phyloP scores from a whole-genome alignment of 1,140 invertebrate species.

The Oncopeltus fasciatus region DNA sequence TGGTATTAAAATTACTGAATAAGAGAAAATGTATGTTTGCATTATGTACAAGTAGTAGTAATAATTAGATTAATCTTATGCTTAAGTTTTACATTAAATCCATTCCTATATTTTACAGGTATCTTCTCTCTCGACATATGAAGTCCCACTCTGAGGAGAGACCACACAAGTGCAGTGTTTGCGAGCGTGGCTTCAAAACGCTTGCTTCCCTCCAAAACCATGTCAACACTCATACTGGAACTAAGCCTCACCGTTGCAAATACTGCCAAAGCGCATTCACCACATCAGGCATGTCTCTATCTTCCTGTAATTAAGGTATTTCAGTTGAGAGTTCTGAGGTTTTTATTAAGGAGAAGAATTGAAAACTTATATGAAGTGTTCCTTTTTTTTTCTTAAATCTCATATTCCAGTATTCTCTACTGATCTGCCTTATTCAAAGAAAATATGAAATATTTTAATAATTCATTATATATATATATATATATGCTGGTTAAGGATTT shows the following conservation, averaged over 20 bases:
- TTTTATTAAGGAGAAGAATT: too few species aligned
- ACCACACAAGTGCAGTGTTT: conserved; percentile 87
- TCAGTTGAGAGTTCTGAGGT: too few species aligned
- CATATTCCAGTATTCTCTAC: too few species aligned
- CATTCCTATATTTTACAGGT: conserved; percentile 33
- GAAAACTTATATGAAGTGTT: too few species aligned
- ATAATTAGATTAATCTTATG: neutral
- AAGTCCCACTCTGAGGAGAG: conserved; percentile 89
- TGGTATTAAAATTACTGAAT: neutral
- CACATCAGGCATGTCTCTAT: conserved; percentile 55
- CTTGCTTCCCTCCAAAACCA: conserved; percentile 86
- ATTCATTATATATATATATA: too few species aligned
- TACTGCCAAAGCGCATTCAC: conserved; percentile 86
- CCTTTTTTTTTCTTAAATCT: too few species aligned
- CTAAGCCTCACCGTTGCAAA: conserved; percentile 87
- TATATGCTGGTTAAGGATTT: too few species aligned
- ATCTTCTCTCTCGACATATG: conserved; percentile 82
- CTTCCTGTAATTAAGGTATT: too few species aligned
- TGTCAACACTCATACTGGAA: conserved; percentile 90
- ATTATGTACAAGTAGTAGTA: neutral
- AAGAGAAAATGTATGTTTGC: neutral
- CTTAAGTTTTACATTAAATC: neutral
- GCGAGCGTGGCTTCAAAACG: conserved; percentile 90
- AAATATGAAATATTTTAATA: too few species aligned
- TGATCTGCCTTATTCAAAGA: too few species aligned